phyloP scores from a whole-genome alignment of 2,113 vertebrate genomes.

The Pedionomus torquatus region DNA sequence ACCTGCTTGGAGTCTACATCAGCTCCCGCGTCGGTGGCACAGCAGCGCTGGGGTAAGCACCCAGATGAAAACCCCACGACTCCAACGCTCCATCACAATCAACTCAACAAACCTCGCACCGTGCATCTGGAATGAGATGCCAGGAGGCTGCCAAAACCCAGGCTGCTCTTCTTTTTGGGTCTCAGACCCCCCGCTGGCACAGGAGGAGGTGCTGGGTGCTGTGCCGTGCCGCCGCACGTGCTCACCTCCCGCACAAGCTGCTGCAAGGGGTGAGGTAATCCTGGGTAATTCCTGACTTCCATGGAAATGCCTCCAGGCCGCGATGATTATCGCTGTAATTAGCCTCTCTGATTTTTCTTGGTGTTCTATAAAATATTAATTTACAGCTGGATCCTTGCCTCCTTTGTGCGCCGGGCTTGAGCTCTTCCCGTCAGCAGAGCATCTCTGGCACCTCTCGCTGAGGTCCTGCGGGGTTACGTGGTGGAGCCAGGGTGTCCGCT shows the following conservation, averaged over 20 bases:
- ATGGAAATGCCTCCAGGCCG: constrained; percentile 49
- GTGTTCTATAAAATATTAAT: constrained; percentile 72
- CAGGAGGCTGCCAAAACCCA: neutral
- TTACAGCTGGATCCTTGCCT: constrained; percentile 58
- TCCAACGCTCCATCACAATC: neutral
- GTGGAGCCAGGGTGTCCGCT: neutral
- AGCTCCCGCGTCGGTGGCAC: too few species aligned
- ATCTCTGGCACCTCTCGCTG: neutral
- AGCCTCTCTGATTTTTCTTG: constrained; percentile 67
- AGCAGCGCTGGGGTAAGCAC: accelerated
- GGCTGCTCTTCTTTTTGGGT: accelerated
- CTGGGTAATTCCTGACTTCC: constrained; percentile 61
- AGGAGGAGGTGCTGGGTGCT: neutral
- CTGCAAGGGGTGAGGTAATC: constrained; percentile 53
- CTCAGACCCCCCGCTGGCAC: neutral
- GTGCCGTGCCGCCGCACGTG: neutral
- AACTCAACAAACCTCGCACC: accelerated
- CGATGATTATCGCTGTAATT: constrained; percentile 66
- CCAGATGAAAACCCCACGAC: accelerated
- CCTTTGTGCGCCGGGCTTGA: constrained; percentile 15
- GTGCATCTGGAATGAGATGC: accelerated
- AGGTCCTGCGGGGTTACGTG: neutral
- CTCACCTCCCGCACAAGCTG: neutral
- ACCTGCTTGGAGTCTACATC: neutral
- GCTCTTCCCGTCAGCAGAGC: neutral